Evolutionary conservation across 2,888 invertebrate species (phyloP).

Genomic region (Hypena proboscidalis): DNA sequence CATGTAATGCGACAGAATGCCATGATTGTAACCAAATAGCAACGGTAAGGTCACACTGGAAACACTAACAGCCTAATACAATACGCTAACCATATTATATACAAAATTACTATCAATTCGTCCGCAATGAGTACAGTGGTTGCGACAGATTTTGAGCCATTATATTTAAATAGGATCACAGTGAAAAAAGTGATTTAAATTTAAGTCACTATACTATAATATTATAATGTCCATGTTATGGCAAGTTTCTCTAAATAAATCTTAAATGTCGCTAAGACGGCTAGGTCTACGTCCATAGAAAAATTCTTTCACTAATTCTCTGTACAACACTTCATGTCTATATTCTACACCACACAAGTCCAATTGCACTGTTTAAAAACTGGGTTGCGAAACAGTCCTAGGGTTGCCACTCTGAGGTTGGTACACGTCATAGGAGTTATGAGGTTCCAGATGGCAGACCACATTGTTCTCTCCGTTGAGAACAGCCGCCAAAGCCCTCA

Average conservation of each 20-base stretch:
- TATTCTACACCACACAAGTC: slow-evolving; percentile 28
- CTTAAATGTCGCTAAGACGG: slow-evolving; percentile 72
- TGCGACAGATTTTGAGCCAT: slow-evolving; percentile 80
- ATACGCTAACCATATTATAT: slow-evolving; percentile 68
- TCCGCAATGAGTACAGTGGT: slow-evolving; percentile 59
- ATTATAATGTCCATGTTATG: slow-evolving; percentile 80
- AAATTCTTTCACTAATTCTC: slow-evolving; percentile 72
- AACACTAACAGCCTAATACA: slow-evolving; percentile 71
- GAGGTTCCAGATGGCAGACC: slow-evolving; percentile 93
- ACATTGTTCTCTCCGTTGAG: slow-evolving; percentile 94
- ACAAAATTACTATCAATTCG: slow-evolving; percentile 65
- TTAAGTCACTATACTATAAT: slow-evolving; percentile 72
- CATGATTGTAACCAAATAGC: slow-evolving; percentile 54
- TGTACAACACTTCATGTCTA: slow-evolving; percentile 61
- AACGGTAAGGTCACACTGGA: slow-evolving; percentile 81
- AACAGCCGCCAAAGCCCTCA: slow-evolving; percentile 90
- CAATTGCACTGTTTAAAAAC: slow-evolving; percentile 69
- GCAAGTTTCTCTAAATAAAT: slow-evolving; percentile 81
- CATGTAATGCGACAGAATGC: slow-evolving; percentile 54
- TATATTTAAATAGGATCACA: slow-evolving; percentile 84
- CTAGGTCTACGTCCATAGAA: slow-evolving; percentile 80
- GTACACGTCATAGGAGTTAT: slow-evolving; percentile 82
- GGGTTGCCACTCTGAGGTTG: slow-evolving; percentile 76
- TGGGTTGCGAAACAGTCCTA: slow-evolving; percentile 81
- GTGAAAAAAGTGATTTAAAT: slow-evolving; percentile 84